Percentiles rank a stretch among this genome's conserved stretches.
Conservation (phyloP, 2,888 invertebrate species). For the Pyrocoelia pectoralis region DNA sequence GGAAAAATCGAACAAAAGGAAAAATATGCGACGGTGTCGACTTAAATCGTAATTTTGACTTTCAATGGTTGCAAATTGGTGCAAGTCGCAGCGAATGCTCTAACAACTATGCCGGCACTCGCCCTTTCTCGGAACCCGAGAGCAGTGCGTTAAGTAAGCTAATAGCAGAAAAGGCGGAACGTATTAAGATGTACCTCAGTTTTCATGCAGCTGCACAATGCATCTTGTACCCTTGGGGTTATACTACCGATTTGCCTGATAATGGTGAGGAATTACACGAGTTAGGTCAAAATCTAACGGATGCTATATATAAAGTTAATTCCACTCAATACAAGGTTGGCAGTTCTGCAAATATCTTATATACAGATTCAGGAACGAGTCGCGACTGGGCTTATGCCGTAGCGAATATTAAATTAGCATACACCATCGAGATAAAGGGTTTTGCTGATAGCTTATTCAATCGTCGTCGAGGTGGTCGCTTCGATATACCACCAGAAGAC, state of each 20-base stretch:
- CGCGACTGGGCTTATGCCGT: conserved; percentile 71
- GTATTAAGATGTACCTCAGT: conserved; percentile 70
- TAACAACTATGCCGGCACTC: conserved; percentile 58
- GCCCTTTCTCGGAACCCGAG: conserved; percentile 64
- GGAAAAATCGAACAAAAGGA: conserved; percentile 69
- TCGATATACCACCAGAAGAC: conserved; percentile 64
- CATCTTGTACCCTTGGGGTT: conserved; percentile 75
- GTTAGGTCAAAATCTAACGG: conserved; percentile 60
- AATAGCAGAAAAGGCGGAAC: conserved; percentile 60
- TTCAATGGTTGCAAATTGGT: conserved; percentile 67
- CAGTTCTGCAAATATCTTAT: conserved; percentile 60
- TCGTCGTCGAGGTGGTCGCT: conserved; percentile 64
- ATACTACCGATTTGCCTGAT: conserved; percentile 62
- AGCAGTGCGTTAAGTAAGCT: conserved; percentile 67
- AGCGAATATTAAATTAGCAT: conserved; percentile 65
- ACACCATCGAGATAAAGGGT: conserved; percentile 64
- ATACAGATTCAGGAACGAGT: conserved; percentile 69
- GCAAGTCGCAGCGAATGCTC: conserved; percentile 52
- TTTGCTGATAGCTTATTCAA: conserved; percentile 57
- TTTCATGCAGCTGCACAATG: conserved; percentile 76
- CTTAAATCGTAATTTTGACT: conserved; percentile 77
- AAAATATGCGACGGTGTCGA: conserved; percentile 74
- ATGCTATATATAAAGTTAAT: conserved; percentile 55
- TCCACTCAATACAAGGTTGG: conserved; percentile 64
- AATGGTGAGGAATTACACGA: conserved; percentile 61